Conservation (phyloP, 2,797 vertebrate genomes). For the Orestias chungarensis region DNA sequence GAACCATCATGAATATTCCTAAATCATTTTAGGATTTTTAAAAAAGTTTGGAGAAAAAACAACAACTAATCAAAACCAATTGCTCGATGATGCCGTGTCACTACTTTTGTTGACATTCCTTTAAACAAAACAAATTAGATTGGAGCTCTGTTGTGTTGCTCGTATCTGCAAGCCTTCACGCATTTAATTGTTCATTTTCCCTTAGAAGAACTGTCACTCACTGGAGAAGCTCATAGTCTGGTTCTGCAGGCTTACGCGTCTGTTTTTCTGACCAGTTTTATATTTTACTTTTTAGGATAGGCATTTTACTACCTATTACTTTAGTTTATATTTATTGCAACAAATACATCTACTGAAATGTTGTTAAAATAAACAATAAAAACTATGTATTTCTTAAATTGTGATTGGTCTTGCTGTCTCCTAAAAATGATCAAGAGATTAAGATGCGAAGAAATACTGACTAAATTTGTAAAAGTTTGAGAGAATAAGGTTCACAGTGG, state of each 20-base stretch:
- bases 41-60: too few species aligned
- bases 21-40: not conserved
- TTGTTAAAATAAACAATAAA: not conserved
- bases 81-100: not conserved
- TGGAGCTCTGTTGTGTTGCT: not conserved
- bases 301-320: not conserved
- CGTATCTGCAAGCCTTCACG: not conserved
- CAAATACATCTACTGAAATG: not conserved
- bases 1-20: conserved; percentile 16
- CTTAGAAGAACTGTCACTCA: conserved; percentile 1
- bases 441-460: not conserved
- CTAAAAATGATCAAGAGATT: not conserved
- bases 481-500: not conserved
- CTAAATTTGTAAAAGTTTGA: too few species aligned
- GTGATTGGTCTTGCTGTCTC: not conserved
- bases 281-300: not conserved
- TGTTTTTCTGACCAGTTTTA: too few species aligned
- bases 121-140: conserved; percentile 12
- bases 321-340: not conserved
- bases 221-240: not conserved
- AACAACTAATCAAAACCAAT: conserved; percentile 17
- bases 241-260: not conserved
- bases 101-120: conserved; percentile 8
- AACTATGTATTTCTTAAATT: not conserved
- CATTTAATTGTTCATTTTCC: not conserved